Evolutionary conservation across 1,140 invertebrate species (phyloP).

Genomic region (Leptopilina boulardi): DNA sequence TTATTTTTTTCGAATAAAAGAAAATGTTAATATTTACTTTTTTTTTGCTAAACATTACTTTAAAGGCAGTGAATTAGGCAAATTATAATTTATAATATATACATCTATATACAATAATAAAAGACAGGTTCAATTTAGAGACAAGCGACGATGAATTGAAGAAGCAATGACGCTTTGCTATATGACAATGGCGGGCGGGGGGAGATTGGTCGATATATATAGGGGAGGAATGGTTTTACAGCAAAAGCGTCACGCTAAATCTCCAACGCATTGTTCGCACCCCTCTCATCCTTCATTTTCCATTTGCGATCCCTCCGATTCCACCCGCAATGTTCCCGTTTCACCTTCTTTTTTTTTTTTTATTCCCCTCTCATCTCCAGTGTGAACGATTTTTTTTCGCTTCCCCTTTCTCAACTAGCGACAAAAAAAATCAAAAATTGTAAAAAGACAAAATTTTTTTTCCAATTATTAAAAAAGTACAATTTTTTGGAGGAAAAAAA

Average conservation of each 20-base stretch:
- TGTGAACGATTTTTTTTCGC: background rate
- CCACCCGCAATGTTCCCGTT: constrained; percentile 35
- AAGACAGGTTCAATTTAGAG: background rate
- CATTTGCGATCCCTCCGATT: constrained; percentile 56
- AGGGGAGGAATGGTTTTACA: constrained; percentile 57
- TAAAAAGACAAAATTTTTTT: too few species aligned
- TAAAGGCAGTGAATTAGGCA: background rate
- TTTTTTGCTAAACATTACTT: background rate
- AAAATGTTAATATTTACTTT: too few species aligned
- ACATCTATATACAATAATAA: too few species aligned
- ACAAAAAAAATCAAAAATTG: too few species aligned
- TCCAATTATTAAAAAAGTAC: too few species aligned
- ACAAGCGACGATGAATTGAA: constrained; percentile 29
- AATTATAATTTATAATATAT: too few species aligned
- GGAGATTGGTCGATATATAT: constrained; percentile 7
- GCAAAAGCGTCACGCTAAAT: constrained; percentile 64
- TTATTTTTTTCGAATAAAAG: too few species aligned
- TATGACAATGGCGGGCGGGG: constrained; percentile 1
- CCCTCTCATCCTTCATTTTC: constrained; percentile 57
- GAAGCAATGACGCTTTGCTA: constrained; percentile 14
- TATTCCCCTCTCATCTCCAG: background rate
- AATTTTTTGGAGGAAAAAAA: too few species aligned
- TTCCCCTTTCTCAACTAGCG: background rate
- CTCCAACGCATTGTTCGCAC: constrained; percentile 64
- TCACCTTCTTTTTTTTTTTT: background rate